Evolutionary conservation across 2,113 vertebrate species (phyloP), one percentile per base, ranked within the genome.

Genomic region (Malaclemys terrapin): DNA sequence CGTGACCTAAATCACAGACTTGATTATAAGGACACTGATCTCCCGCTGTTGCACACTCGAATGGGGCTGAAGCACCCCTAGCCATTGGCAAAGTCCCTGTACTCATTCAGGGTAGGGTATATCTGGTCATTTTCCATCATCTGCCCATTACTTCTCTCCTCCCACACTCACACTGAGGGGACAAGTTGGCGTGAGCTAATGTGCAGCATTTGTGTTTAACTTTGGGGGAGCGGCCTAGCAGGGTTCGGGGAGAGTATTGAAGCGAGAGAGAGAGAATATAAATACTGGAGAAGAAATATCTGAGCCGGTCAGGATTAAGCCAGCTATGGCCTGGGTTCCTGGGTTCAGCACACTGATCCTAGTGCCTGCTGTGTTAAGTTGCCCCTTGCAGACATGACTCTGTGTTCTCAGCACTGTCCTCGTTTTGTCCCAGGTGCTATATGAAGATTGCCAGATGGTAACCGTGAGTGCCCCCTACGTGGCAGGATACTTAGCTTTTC

Each of bases 401-500:
- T 0, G 0, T 1, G 31, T 82, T 42, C 22, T 84, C 72, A n/a
- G 49, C 38, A 0, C 79, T 35, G 78, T 62, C 89, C 38, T 49
- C 0, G 85, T 13, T 84, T 13, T n/a, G 65, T 80, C 45, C 14
- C 97, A 99, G 99, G 97, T 99, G 95, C 86, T 99, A 84, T 99
- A 99, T 2, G 98, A 99, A 95, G 99, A 99, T 19, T 99, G 98
- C 95, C 96, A 76, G 91, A 98, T 99, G 99, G 99, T 99, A 93
- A 84, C 95, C 47, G 97, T 99, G 85, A 97, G 69, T 0, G 97
- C 99, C 11, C 99, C 99, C 0, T 99, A 99, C 22, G 79, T 99
- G 24, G 97, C 99, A 0, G 99, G 99, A 5, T 99, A 99, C 98
- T 91, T 99, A 96, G 99, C 99, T 85, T 99, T 99, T 97, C 98